Evolutionary conservation across 1,140 invertebrate genomes (phyloP).

Genomic region (Trichonephila clavata): DNA sequence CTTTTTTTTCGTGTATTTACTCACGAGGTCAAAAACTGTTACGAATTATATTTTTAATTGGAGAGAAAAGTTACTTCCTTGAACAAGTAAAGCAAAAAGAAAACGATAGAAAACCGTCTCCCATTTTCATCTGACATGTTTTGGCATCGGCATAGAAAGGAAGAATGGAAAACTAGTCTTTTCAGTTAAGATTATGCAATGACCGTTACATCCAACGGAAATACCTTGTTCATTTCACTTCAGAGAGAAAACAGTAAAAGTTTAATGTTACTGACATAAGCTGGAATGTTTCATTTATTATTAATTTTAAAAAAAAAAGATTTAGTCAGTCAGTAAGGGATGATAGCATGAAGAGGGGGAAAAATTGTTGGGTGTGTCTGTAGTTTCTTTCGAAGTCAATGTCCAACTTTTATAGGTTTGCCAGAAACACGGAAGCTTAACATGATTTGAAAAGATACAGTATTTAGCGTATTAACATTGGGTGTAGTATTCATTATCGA

Average conservation of each 20-base stretch:
- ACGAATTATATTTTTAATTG: background rate
- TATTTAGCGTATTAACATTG: background rate
- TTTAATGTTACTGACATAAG: background rate
- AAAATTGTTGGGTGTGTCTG: background rate
- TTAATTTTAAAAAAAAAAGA: no score
- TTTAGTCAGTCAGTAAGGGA: background rate
- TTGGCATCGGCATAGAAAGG: background rate
- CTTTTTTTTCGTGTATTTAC: background rate
- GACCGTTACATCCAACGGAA: background rate
- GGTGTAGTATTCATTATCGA: no score
- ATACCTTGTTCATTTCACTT: background rate
- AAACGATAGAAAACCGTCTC: background rate
- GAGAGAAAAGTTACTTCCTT: background rate
- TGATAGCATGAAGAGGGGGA: background rate
- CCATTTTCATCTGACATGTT: background rate
- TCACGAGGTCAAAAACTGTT: background rate
- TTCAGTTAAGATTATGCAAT: background rate
- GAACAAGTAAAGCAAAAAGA: background rate
- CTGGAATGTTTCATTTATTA: background rate
- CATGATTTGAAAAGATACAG: background rate
- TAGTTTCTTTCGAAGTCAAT: conserved; percentile 18
- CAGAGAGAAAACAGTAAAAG: no score
- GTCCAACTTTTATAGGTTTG: background rate
- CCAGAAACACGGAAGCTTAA: background rate
- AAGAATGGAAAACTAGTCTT: background rate